A percentile compares a stretch with the other conserved stretches of the same genome.
Evolutionary conservation across 2,113 vertebrate genomes (phyloP).

Genomic region (Hippocampus zosterae): DNA sequence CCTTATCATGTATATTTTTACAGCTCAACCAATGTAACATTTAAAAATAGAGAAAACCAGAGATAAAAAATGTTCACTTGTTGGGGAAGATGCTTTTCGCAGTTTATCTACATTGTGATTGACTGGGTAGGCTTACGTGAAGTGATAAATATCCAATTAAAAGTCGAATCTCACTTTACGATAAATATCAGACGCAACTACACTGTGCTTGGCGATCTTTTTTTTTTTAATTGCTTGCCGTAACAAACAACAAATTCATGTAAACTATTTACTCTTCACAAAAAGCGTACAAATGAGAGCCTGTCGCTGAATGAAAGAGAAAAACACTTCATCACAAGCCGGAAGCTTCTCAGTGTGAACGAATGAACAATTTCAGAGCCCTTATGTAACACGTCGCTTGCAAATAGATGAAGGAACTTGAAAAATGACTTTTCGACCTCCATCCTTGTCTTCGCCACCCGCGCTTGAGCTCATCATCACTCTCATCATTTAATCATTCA

Average conservation of each 20-base stretch:
- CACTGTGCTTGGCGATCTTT: too few relatives aligned
- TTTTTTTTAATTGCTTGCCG: neutral
- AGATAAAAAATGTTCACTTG: neutral
- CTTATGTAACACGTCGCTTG: conserved; percentile 1
- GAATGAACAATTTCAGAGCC: neutral
- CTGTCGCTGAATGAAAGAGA: neutral
- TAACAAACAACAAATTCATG: neutral
- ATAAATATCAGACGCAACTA: too few relatives aligned
- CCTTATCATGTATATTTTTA: neutral
- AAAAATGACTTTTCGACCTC: neutral
- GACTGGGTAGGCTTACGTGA: neutral
- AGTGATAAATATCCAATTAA: neutral
- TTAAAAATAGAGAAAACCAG: neutral
- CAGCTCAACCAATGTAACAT: neutral
- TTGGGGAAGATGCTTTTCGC: neutral
- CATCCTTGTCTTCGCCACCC: neutral
- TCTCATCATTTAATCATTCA: neutral
- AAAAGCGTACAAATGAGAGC: neutral
- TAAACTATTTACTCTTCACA: neutral
- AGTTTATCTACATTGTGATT: neutral
- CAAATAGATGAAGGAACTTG: neutral
- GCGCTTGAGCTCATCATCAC: neutral
- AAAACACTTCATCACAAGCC: neutral
- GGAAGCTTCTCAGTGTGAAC: neutral
- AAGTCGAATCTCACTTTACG: neutral